Conservation (phyloP, 2,888 invertebrate genomes). For the Andrena camellia region DNA sequence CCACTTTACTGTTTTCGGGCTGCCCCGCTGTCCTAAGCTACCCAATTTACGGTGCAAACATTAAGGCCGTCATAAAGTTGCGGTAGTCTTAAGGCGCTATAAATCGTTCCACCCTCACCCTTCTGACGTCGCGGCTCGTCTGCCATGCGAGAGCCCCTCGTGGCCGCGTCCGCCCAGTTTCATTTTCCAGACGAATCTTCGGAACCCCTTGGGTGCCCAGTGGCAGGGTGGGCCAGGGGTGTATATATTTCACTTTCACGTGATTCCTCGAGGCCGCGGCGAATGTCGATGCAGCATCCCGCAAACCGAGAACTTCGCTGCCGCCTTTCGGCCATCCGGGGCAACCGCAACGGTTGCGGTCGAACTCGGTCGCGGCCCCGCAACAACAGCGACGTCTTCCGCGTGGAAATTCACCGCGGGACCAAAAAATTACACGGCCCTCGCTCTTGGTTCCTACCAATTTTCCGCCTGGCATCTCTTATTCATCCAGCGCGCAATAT, state of each 20-base stretch:
- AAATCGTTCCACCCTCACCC: constrained; percentile 65
- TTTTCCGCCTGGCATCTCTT: constrained; percentile 9
- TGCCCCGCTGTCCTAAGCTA: constrained; percentile 68
- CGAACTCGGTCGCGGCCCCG: background rate
- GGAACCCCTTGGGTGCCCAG: constrained; percentile 24
- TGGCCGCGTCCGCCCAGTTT: constrained; percentile 37
- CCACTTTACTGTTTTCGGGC: constrained; percentile 69
- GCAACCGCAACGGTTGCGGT: constrained; percentile 12
- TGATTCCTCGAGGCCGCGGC: constrained; percentile 44
- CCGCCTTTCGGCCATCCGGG: constrained; percentile 26
- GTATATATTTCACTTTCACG: constrained; percentile 67
- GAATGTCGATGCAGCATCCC: constrained; percentile 45
- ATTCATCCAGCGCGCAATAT: constrained; percentile 28
- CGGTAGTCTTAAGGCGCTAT: constrained; percentile 70
- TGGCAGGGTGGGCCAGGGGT: background rate
- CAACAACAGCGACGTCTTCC: constrained; percentile 51
- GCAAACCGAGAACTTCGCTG: constrained; percentile 45
- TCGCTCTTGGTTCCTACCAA: background rate
- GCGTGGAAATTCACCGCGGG: constrained; percentile 44
- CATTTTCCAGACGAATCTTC: constrained; percentile 53
- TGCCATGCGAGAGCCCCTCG: constrained; percentile 22
- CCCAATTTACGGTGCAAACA: constrained; percentile 76
- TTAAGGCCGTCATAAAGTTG: constrained; percentile 75
- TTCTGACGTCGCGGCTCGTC: constrained; percentile 40
- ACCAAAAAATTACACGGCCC: constrained; percentile 19